These are phyloP conservation scores for Leptobrachium ailaonicum DNA, from an alignment of 2,113 vertebrate species.

Conservation along the genomic window DNA sequence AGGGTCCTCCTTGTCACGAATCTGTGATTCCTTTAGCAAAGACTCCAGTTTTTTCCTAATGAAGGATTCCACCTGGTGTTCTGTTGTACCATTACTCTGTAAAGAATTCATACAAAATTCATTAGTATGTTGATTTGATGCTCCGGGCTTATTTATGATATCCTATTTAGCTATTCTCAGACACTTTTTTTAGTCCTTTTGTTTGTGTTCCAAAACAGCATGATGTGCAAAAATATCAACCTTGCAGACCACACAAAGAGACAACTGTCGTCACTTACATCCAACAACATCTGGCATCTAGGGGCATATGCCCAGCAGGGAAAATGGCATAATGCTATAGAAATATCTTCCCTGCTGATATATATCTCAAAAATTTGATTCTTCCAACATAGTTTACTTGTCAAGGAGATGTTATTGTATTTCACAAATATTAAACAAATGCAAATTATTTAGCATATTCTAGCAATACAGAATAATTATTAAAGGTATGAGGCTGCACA, in stretches of 20 bases:
- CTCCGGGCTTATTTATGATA: constrained; percentile 27
- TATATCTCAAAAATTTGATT: no score
- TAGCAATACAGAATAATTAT: no score
- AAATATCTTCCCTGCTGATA: no score
- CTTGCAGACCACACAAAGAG: neutral
- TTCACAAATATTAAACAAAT: no score
- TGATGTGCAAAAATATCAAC: neutral
- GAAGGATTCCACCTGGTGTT: constrained; percentile 91
- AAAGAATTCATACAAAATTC: constrained; percentile 53
- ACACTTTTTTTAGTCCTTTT: neutral
- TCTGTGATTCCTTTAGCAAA: constrained; percentile 89
- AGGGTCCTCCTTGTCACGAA: constrained; percentile 91
- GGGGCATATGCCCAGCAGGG: neutral
- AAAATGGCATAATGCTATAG: no score
- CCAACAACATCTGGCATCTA: neutral
- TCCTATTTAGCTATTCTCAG: neutral
- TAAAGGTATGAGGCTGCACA: no score
- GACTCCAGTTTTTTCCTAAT: constrained; percentile 95
- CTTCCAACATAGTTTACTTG: no score
- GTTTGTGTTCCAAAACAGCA: neutral
- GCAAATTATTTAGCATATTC: no score
- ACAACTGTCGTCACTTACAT: neutral
- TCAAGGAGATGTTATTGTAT: no score
- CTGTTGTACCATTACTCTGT: constrained; percentile 81
- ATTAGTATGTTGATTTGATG: constrained; percentile 21